Percentiles rank a stretch among this genome's conserved stretches.
phyloP scores from a whole-genome alignment of 2,797 vertebrate species.

The Eidolon dupreanum region DNA sequence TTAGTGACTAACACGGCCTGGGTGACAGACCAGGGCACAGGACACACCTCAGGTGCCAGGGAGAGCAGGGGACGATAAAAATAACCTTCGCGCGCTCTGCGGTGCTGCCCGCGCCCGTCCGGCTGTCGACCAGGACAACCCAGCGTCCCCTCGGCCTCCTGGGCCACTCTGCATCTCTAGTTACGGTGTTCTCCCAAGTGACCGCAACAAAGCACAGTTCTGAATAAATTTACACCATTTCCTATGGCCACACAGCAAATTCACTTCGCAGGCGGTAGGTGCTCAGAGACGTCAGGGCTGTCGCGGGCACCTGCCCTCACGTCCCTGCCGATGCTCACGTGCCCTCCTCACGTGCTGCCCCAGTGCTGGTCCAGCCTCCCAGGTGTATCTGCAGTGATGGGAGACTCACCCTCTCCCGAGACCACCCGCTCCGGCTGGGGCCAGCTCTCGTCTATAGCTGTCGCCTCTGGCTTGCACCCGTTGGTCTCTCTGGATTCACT shows the following conservation, averaged over 20 bases:
- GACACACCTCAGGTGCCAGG: background rate
- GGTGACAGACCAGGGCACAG: background rate
- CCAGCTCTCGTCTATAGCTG: background rate
- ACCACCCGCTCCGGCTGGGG: background rate
- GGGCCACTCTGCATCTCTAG: background rate
- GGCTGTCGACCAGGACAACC: background rate
- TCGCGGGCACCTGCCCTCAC: background rate
- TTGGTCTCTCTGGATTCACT: background rate
- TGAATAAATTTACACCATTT: background rate
- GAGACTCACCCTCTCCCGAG: background rate
- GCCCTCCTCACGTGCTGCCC: background rate
- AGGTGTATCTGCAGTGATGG: background rate
- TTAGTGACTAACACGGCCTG: background rate
- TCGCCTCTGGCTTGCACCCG: background rate
- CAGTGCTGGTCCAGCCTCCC: background rate
- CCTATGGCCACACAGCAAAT: background rate
- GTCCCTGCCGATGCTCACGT: background rate
- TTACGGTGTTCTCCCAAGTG: too few species aligned
- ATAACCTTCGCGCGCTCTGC: background rate
- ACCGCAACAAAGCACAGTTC: background rate
- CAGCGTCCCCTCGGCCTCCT: background rate
- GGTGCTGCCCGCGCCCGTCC: fast-evolving
- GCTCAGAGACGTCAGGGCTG: background rate
- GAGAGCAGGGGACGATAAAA: background rate
- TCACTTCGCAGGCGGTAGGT: background rate